Base-by-base conservation (phyloP, 2,113 vertebrate species). In the Falcunculus frontatus region DNA sequence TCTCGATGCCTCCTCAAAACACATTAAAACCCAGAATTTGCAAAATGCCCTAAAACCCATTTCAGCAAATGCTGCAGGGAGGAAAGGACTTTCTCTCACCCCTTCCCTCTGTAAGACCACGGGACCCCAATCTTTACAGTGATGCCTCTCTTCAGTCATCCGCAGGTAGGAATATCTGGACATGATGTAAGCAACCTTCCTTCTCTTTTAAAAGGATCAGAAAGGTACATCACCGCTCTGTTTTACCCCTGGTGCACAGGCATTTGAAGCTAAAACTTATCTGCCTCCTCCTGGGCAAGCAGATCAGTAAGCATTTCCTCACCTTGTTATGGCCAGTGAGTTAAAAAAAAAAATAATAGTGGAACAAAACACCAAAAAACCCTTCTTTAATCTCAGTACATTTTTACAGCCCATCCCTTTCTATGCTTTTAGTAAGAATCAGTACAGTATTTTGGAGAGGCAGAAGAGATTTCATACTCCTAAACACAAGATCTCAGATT, bases 1-100 rank as follows among this genome's bases (percentile, higher is more conserved):
- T 70, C 39, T 62, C 4, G 0, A 22, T 0, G 0, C 44, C 30
- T 84, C 56, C 59, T 75, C 20, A 75, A 64, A 88, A 72, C 1
- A 0, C 17, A 49, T 46, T 33, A 53, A 68, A 90, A 65, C 27
- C 6, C 9, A 60, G 32, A 72, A 79, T 75, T 20, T 84, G n/a
- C 17, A 78, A 52, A 94, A 63, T 17, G 12, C 8, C 37, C 37
- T 37, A 15, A 56, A 50, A 6, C 7, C 3, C 7, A 7, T 53
- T 87, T 87, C 22, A 75, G 47, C 19, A 17, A 5, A 12, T 0
- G 4, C 10, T 85, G 32, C 37, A 65, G 17, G 18, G 10, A 82
- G 60, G 18, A 59, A 75, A 56, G 35, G 32, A 15, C 5, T 56
- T 39, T 10, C 29, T 53, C 17, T 56, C 17, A 7, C 4, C 21